phyloP scores from a whole-genome alignment of 1,140 invertebrate species.

The Phthorimaea operculella region DNA sequence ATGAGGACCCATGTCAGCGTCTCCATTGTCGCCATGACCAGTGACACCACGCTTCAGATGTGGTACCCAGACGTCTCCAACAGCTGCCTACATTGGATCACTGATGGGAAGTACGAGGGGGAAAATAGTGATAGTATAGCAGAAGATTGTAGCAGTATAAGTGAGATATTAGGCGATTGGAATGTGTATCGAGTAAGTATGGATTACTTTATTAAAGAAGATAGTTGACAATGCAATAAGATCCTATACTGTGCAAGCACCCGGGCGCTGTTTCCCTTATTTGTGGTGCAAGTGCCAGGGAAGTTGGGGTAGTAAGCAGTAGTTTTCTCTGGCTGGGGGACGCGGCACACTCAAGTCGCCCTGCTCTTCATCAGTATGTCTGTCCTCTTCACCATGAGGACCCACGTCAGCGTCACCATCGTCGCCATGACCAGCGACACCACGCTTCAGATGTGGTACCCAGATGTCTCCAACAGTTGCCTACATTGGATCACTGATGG shows the following conservation, averaged over 20 bases:
- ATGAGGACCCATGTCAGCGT: slow-evolving; percentile 75
- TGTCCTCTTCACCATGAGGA: slow-evolving; percentile 71
- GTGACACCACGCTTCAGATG: neutral
- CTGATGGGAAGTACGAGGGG: slow-evolving; percentile 1
- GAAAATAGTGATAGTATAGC: neutral
- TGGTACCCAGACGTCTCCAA: neutral
- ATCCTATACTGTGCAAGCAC: no score
- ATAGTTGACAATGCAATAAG: no score
- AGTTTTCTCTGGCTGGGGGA: slow-evolving; percentile 70
- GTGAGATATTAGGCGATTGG: slow-evolving; percentile 4
- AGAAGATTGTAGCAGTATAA: neutral
- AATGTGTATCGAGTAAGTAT: slow-evolving; percentile 13
- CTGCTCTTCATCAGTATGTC: slow-evolving; percentile 72
- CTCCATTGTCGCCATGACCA: slow-evolving; percentile 76
- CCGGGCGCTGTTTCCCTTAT: neutral
- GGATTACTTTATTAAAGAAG: neutral
- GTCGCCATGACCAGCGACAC: slow-evolving; percentile 72
- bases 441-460: slow-evolving; percentile 1
- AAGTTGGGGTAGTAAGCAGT: no score
- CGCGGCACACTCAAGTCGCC: slow-evolving; percentile 72
- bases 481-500: neutral
- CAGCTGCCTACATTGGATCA: neutral
- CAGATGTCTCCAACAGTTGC: neutral
- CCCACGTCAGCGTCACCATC: slow-evolving; percentile 75
- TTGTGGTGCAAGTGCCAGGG: no score